Evolutionary conservation across 2,797 vertebrate species (phyloP).

Genomic region (Alca torda): DNA sequence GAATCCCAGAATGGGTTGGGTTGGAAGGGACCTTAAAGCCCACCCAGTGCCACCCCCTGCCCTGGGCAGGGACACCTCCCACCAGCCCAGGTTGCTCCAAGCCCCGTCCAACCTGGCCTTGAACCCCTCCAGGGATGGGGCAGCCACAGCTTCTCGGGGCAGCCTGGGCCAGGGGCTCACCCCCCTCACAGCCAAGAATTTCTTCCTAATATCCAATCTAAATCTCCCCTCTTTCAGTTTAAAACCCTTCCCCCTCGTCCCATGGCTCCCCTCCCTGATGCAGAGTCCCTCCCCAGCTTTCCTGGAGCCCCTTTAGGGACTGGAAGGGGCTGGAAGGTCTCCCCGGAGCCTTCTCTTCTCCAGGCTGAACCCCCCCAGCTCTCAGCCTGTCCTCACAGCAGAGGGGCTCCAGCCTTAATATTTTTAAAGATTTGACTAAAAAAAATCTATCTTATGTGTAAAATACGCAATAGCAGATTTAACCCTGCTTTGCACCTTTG

Average conservation of each 20-base stretch:
- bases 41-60: neutral
- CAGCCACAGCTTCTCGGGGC: no score
- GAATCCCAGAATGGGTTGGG: neutral
- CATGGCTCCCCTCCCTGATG: neutral
- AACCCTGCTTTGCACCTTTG: neutral
- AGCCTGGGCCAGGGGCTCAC: no score
- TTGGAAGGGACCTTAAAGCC: neutral
- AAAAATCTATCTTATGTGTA: neutral
- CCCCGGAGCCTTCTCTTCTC: neutral
- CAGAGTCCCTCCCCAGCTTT: neutral
- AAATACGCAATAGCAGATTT: neutral
- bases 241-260: neutral
- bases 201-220: no score
- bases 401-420: neutral
- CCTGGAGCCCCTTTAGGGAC: neutral
- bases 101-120: no score
- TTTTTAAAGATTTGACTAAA: neutral
- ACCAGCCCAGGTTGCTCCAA: no score
- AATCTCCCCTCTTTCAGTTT: neutral
- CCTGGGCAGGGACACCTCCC: neutral
- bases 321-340: neutral
- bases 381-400: neutral
- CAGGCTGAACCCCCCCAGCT: neutral
- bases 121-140: no score
- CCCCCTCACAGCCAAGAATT: no score